These are phyloP conservation scores for Girardia tigrina DNA, from an alignment of 2,888 invertebrate genomes.

Conservation along the genomic window DNA sequence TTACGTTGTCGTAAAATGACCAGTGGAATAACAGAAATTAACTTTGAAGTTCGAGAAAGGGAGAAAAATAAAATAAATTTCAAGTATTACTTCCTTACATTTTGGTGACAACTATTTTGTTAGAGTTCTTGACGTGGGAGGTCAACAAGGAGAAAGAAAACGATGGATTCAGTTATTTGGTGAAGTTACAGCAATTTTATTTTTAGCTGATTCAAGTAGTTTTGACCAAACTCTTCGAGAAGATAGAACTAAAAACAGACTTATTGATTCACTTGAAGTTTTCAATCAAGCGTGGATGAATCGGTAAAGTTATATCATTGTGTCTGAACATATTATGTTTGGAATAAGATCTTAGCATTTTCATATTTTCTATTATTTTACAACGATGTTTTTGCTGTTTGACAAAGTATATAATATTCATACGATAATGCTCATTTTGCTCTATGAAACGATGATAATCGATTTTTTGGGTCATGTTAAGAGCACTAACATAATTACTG, in stretches of 20 bases:
- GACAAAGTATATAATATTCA: too few relatives aligned
- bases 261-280: constrained; percentile 60
- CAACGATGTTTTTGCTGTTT: too few relatives aligned
- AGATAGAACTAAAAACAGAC: constrained; percentile 60
- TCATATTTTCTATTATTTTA: too few relatives aligned
- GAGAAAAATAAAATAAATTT: constrained; percentile 28
- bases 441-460: too few relatives aligned
- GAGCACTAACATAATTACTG: too few relatives aligned
- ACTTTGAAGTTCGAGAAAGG: constrained; percentile 29
- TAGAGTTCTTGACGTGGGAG: constrained; percentile 69
- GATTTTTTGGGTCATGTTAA: too few relatives aligned
- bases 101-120: not conserved
- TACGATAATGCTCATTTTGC: too few relatives aligned
- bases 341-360: too few relatives aligned
- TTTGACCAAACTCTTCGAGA: constrained; percentile 66
- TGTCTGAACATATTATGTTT: too few relatives aligned
- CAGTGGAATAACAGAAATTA: constrained; percentile 31
- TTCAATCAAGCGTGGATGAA: constrained; percentile 68
- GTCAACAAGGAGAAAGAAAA: constrained; percentile 65
- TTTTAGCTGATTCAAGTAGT: constrained; percentile 66
- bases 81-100: not conserved
- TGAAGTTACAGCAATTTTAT: constrained; percentile 67
- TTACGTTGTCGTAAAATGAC: constrained; percentile 33
- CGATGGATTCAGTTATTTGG: constrained; percentile 74
- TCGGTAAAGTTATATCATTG: constrained; percentile 56